Evolutionary conservation across 2,113 vertebrate genomes (phyloP).

Genomic region (Gobio gobio): DNA sequence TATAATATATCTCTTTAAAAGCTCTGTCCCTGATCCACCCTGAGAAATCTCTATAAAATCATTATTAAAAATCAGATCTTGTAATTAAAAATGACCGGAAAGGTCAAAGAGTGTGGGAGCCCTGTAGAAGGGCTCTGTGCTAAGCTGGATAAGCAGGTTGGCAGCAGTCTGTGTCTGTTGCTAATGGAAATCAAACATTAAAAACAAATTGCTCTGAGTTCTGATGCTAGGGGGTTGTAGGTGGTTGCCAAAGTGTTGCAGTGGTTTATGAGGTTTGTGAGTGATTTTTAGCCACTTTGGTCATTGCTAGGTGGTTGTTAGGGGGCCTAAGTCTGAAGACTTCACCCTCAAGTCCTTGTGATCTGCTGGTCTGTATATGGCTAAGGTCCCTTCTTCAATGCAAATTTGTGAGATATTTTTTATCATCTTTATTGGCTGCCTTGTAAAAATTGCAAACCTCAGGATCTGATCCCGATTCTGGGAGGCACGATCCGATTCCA

Average conservation of each 20-base stretch:
- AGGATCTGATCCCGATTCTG: too few species aligned
- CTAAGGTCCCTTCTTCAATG: neutral
- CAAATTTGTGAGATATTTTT: neutral
- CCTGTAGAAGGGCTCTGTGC: neutral
- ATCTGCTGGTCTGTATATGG: neutral
- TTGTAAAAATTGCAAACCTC: neutral
- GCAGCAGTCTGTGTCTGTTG: neutral
- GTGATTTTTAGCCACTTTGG: neutral
- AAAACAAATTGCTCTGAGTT: neutral
- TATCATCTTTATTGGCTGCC: too few species aligned
- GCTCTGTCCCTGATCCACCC: neutral
- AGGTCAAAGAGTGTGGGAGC: conserved; percentile 1
- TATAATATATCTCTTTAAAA: neutral
- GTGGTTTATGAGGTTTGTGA: neutral
- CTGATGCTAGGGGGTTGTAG: neutral
- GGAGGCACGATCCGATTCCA: too few species aligned
- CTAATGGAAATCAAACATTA: neutral
- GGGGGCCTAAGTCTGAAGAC: neutral
- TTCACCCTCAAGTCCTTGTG: neutral
- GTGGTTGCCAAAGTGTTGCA: neutral
- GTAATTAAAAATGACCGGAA: conserved; percentile 13
- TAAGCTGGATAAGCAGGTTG: conserved; percentile 31
- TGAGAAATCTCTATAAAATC: neutral
- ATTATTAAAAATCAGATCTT: neutral
- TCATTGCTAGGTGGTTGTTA: neutral